Base-by-base conservation (phyloP, 2,113 vertebrate genomes). In the Cyphomyrus plagiostoma region DNA sequence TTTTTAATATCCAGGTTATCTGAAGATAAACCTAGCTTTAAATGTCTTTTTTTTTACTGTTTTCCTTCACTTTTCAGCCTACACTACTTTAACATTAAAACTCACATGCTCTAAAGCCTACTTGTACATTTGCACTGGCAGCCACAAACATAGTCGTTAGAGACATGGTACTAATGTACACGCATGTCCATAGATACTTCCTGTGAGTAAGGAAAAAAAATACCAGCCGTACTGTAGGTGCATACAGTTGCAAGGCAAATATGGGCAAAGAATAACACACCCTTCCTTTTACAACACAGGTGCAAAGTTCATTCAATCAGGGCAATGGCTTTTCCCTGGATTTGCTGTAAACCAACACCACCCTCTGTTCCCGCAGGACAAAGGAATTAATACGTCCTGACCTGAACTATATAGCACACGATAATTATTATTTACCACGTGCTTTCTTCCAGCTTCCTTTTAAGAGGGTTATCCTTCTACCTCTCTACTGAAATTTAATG, bases 281-380 rank as follows among this genome's bases (percentile, higher is more conserved):
- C 82, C 23, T 86, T 48, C 46, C 23, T 85, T 48, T n/a, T n/a
- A 86, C 83, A 50, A 15, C 83, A 49, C 83, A 50, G 83, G 83
- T 86, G 10, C 48, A 50, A 48, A 86, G 45, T 86, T 86, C 48
- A 86, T 50, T 86, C 83, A 85, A 4, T 84, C 82, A 49, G 62
- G 58, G 9, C 21, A 8, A 46, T n/a, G 87, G 88, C 62, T 88
- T 13, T 17, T 30, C 46, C 70, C 88, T 21, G 45, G 4, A 35
- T 56, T 74, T 30, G 23, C 77, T 91, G 94, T 94, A 95, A 95
- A 89, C 93, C 91, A 94, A 94, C 93, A 94, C 74, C 94, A 66
- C 90, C 91, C 88, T 90, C 88, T 91, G 82, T 90, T 89, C 90
- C 86, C 66, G 30, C 1, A 35, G 90, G 91, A 92, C 89, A 93